Percentiles rank a stretch among this genome's conserved stretches.
Conservation (phyloP, 2,888 invertebrate genomes). For the Mythimna impura region DNA sequence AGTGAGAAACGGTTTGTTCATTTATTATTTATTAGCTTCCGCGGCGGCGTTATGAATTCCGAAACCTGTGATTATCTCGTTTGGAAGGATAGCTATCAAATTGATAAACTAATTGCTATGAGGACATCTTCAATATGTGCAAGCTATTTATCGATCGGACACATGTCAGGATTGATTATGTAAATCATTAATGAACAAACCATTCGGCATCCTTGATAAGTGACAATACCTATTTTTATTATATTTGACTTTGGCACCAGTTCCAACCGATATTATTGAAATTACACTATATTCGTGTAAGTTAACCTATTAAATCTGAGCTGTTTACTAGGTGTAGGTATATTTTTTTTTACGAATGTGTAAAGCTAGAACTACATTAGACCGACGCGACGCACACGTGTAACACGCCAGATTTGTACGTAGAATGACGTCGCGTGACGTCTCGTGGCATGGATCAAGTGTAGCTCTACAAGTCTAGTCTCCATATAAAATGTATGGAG, state of each 20-base stretch:
- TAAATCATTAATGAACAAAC: neutral
- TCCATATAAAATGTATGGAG: too few species aligned
- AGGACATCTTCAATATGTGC: constrained; percentile 42
- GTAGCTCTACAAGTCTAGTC: too few species aligned
- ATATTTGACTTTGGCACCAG: constrained; percentile 14
- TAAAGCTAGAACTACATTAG: too few species aligned
- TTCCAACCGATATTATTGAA: too few species aligned
- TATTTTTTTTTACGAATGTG: too few species aligned
- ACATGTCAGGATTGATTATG: constrained; percentile 12
- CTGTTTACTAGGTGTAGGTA: too few species aligned
- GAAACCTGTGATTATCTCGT: constrained; percentile 71
- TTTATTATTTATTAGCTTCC: constrained; percentile 82
- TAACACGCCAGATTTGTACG: too few species aligned
- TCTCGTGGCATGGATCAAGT: too few species aligned
- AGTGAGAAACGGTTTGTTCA: constrained; percentile 81
- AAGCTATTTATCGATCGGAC: constrained; percentile 22
- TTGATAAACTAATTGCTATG: constrained; percentile 55
- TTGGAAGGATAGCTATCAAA: constrained; percentile 51
- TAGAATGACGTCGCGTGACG: too few species aligned
- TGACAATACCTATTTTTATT: constrained; percentile 26
- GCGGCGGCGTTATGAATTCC: constrained; percentile 67
- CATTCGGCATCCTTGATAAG: neutral
- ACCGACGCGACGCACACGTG: too few species aligned
- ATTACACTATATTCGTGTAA: too few species aligned
- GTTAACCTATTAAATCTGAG: too few species aligned